Conservation (phyloP, 2,797 vertebrate species). For the Smutsia gigantea region DNA sequence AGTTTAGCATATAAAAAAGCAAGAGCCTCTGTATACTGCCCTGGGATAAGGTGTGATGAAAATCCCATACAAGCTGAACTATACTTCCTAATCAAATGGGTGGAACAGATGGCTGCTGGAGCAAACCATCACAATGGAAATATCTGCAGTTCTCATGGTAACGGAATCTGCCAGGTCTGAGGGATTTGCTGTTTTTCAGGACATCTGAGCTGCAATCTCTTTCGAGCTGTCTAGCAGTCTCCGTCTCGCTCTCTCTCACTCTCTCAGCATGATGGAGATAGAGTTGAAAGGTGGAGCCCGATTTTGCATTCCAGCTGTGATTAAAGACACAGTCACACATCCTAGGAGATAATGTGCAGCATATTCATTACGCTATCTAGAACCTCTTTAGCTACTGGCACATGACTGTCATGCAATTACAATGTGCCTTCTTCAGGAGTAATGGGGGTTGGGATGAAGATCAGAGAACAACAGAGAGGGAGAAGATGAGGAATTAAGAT, state of each 20-base stretch:
- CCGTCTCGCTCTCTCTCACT: conserved; percentile 90
- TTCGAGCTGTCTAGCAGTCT: conserved; percentile 97
- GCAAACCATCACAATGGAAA: conserved; percentile 95
- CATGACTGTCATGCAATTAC: conserved; percentile 80
- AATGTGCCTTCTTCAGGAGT: conserved; percentile 77
- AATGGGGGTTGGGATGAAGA: conserved; percentile 64
- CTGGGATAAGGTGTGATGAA: conserved; percentile 90
- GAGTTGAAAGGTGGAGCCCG: conserved; percentile 90
- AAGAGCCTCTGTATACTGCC: conserved; percentile 84
- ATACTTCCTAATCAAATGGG: conserved; percentile 94
- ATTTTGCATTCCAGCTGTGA: conserved; percentile 91
- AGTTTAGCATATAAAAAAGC: conserved; percentile 89
- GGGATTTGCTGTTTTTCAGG: conserved; percentile 97
- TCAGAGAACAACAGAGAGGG: conserved; percentile 63
- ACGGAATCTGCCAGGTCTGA: conserved; percentile 98
- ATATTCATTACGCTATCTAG: conserved; percentile 89
- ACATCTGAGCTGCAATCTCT: conserved; percentile 95
- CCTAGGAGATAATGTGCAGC: conserved; percentile 79
- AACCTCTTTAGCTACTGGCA: conserved; percentile 87
- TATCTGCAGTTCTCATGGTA: conserved; percentile 99
- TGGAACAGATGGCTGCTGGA: conserved; percentile 99
- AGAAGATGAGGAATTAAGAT: conserved; percentile 84
- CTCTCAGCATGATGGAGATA: conserved; percentile 90
- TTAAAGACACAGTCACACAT: conserved; percentile 85
- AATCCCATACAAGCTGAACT: conserved; percentile 90